Conservation (phyloP, 2,113 vertebrate genomes). For the Columba janthina region DNA sequence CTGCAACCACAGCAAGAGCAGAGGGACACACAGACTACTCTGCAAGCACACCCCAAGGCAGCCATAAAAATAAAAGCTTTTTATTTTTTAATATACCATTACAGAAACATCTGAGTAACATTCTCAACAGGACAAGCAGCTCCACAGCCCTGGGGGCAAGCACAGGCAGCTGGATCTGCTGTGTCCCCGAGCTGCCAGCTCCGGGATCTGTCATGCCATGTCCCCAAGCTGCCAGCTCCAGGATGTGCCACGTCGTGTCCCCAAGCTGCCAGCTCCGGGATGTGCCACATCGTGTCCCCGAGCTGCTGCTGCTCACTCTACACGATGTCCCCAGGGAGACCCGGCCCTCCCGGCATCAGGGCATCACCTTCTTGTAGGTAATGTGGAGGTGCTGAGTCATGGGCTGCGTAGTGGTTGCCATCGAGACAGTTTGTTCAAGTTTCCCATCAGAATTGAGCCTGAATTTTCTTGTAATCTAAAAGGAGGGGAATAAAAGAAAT, state of each 20-base stretch:
- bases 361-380: conserved; percentile 84
- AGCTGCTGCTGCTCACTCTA: not conserved
- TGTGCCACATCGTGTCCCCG: too few species aligned
- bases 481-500: not conserved
- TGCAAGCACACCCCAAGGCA: not conserved
- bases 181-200: not conserved
- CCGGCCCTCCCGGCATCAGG: conserved; percentile 12
- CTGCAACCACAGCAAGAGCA: not conserved
- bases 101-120: conserved; percentile 49
- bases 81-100: conserved; percentile 66
- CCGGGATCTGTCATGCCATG: not conserved
- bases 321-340: not conserved
- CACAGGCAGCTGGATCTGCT: not conserved
- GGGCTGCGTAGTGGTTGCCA: conserved; percentile 91
- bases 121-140: not conserved
- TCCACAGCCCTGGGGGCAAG: fast-evolving
- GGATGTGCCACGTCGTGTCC: not conserved
- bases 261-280: not conserved
- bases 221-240: too few species aligned
- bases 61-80: conserved; percentile 82
- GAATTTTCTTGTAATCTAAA: conserved; percentile 89
- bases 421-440: conserved; percentile 93
- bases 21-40: not conserved
- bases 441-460: conserved; percentile 88
- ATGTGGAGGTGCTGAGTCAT: conserved; percentile 90